Evolutionary conservation across 1,140 invertebrate species (phyloP).

Genomic region (Ectropis grisescens): DNA sequence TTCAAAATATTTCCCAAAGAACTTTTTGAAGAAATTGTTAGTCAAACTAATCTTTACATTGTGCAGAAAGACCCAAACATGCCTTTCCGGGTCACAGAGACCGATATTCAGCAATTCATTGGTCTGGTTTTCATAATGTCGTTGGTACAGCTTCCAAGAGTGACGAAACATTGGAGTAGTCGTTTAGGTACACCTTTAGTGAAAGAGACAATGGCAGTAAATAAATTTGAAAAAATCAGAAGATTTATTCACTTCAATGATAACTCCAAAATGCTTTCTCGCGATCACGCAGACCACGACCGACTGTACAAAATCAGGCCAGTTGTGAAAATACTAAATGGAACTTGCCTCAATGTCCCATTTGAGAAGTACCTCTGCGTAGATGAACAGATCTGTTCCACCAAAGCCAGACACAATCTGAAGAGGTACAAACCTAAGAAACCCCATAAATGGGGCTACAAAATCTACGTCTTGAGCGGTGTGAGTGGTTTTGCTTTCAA

Average conservation of each 20-base stretch:
- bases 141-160: no score
- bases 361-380: slow-evolving; percentile 29
- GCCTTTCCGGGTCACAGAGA: no score
- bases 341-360: slow-evolving; percentile 22
- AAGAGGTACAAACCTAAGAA: slow-evolving; percentile 36
- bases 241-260: slow-evolving; percentile 26
- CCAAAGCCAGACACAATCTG: slow-evolving; percentile 27
- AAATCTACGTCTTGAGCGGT: slow-evolving; percentile 30
- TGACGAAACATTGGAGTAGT: no score
- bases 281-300: slow-evolving; percentile 23
- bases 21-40: no score
- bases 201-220: slow-evolving; percentile 18
- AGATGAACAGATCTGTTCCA: slow-evolving; percentile 33
- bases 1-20: no score
- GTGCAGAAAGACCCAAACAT: no score
- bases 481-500: not conserved
- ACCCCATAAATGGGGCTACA: slow-evolving; percentile 45
- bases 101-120: no score
- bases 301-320: no score
- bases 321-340: slow-evolving; percentile 24
- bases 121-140: no score
- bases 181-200: slow-evolving; percentile 20
- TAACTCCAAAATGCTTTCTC: slow-evolving; percentile 18
- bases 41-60: no score
- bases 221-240: slow-evolving; percentile 21